Base-by-base conservation (phyloP, 2,888 invertebrate species). In the Chloroclysta siterata region DNA sequence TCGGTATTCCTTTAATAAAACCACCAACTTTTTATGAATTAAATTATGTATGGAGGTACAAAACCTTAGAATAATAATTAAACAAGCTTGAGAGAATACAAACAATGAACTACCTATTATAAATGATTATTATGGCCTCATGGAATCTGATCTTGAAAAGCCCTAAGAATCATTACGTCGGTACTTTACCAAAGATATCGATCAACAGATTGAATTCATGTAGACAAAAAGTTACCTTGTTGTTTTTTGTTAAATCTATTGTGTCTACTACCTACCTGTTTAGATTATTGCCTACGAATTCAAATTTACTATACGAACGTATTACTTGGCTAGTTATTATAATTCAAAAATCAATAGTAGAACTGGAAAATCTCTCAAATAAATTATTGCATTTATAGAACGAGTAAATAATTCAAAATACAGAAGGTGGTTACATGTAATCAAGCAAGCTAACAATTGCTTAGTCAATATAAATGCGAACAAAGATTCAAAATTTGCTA, bases 191-290 rank as follows among this genome's bases (percentile, higher is more conserved):
- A 58, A 44, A 50, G 64, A 68, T 68, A 63, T 58, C 44, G 55
- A 69, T 67, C 68, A 46, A 50, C 48, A 58, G 51, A 66, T 58
- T 60, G 41, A 53, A 67, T 65, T 65, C 36, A 50, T 60, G 41
- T 33, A 51, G 48, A 61, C 47, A 60, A 66, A 60, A 66, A 58
- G 64, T 64, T 65, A 61, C 70, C 66, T 66, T 28, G 58, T 56
- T 29, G 29, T 63, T 69, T 60, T 66, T 70, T 68, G 63, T 60
- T 46, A 11, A 48, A 52, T 54, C 56, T 39, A 68, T 65, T 70
- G 67, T 70, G 67, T 70, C 57, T 56, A 60, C 63, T 53, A 60
- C 48, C 52, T 44, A 58, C 52, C 11, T 11, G 46, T 41, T 61
- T 11, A 50, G 42, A 51, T 50, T 28, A 44, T 50, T 48, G 42